A percentile compares a stretch with the other conserved stretches of the same genome.
Conservation (phyloP, 2,888 invertebrate genomes). For the Tetanocera ferruginea region DNA sequence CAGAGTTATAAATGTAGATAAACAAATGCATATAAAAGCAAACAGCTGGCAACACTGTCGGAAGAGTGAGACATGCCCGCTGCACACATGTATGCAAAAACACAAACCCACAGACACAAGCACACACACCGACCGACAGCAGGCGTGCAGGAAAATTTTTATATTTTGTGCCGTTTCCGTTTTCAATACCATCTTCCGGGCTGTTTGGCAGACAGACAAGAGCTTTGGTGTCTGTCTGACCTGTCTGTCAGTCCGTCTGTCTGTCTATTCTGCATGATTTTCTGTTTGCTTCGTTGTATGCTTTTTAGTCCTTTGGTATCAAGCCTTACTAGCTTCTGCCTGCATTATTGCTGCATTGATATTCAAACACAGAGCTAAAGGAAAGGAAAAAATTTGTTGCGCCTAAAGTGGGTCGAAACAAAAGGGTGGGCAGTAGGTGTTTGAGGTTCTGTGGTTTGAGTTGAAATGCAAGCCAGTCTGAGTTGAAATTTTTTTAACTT, state of each 20-base stretch:
- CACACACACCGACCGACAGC: not conserved
- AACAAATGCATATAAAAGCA: not conserved
- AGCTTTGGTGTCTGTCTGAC: not conserved
- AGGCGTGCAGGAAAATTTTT: constrained; percentile 8
- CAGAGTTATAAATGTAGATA: not conserved
- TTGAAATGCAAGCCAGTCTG: not conserved
- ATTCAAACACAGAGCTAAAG: not conserved
- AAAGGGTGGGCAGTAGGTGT: too few relatives aligned
- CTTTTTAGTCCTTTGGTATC: not conserved
- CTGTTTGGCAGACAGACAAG: not conserved
- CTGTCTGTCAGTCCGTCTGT: not conserved
- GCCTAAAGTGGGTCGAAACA: not conserved
- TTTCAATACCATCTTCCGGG: constrained; percentile 39
- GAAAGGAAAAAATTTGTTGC: not conserved
- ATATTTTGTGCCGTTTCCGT: constrained; percentile 40
- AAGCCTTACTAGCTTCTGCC: not conserved
- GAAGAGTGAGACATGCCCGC: not conserved
- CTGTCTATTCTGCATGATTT: constrained; percentile 1
- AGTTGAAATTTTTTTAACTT: not conserved
- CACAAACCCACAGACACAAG: not conserved
- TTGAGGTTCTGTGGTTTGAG: not conserved
- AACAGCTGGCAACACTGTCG: not conserved
- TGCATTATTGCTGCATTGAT: not conserved
- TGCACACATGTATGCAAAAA: not conserved
- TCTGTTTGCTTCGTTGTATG: not conserved